Evolutionary conservation across 2,797 vertebrate genomes (phyloP).

Genomic region (Pangasius mekongensis): DNA sequence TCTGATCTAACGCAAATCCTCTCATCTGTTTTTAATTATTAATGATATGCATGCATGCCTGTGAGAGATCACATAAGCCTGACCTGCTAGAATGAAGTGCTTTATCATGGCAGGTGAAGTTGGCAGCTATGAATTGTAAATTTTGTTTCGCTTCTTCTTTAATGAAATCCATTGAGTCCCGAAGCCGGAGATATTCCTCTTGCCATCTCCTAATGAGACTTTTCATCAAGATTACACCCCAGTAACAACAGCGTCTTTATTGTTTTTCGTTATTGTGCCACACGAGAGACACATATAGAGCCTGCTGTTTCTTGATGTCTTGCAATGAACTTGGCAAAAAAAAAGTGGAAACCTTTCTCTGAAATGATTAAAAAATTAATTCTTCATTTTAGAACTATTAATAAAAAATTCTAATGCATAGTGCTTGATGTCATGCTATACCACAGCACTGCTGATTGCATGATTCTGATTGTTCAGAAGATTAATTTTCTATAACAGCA

Average conservation of each 20-base stretch:
- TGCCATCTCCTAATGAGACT: conserved; percentile 53
- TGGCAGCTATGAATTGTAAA: conserved; percentile 56
- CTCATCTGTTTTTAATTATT: conserved; percentile 22
- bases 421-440: background rate
- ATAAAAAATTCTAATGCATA: background rate
- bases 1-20: conserved; percentile 10
- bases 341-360: background rate
- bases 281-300: conserved; percentile 7
- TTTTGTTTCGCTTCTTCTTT: conserved; percentile 54
- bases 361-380: background rate
- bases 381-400: background rate
- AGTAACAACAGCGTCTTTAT: conserved; percentile 36
- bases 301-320: background rate
- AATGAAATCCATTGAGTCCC: conserved; percentile 55
- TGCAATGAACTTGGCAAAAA: background rate
- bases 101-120: conserved; percentile 49
- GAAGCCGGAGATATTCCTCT: conserved; percentile 44
- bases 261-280: conserved; percentile 30
- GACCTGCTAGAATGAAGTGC: conserved; percentile 32
- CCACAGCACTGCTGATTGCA: background rate
- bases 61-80: conserved; percentile 39
- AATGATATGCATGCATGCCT: conserved; percentile 24
- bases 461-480: background rate
- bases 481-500: background rate
- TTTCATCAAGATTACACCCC: conserved; percentile 52